A percentile compares a stretch with the other conserved stretches of the same genome.
Evolutionary conservation across 1,140 invertebrate species (phyloP).

Genomic region (Chironomus striatipennis): DNA sequence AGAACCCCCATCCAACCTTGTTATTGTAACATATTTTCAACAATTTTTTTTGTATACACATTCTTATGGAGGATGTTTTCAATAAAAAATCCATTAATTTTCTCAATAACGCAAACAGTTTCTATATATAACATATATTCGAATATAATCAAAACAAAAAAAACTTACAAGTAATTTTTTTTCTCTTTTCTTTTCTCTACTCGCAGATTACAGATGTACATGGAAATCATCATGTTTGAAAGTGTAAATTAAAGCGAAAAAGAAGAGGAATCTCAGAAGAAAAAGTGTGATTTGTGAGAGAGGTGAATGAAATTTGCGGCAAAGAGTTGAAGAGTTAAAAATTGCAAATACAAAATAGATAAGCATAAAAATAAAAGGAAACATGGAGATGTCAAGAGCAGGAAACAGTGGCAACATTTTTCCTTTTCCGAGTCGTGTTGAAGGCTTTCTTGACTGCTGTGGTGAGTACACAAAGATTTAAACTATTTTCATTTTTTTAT

Average conservation of each 20-base stretch:
- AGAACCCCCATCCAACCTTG: too few species aligned
- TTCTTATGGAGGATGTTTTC: neutral
- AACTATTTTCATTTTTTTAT: neutral
- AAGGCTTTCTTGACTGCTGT: slow-evolving; percentile 61
- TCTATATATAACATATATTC: neutral
- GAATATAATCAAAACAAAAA: slow-evolving; percentile 1
- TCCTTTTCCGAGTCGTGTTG: slow-evolving; percentile 49
- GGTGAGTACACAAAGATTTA: slow-evolving; percentile 44
- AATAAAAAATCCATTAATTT: slow-evolving; percentile 1
- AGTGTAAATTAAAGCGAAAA: neutral
- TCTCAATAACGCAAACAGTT: slow-evolving; percentile 1
- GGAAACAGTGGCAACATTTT: neutral
- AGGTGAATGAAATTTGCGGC: neutral
- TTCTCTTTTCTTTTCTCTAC: neutral
- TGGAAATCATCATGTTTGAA: neutral
- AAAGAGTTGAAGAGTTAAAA: neutral
- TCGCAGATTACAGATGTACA: too few species aligned
- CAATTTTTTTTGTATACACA: neutral
- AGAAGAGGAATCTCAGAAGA: neutral
- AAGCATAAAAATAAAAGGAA: neutral
- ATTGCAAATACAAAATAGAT: neutral
- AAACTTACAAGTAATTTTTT: neutral
- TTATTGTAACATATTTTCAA: too few species aligned
- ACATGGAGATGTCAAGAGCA: slow-evolving; percentile 16
- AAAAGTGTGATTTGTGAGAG: neutral